Evolutionary conservation across 2,113 vertebrate genomes (phyloP).

Genomic region (Brachyhypopomus occidentalis): DNA sequence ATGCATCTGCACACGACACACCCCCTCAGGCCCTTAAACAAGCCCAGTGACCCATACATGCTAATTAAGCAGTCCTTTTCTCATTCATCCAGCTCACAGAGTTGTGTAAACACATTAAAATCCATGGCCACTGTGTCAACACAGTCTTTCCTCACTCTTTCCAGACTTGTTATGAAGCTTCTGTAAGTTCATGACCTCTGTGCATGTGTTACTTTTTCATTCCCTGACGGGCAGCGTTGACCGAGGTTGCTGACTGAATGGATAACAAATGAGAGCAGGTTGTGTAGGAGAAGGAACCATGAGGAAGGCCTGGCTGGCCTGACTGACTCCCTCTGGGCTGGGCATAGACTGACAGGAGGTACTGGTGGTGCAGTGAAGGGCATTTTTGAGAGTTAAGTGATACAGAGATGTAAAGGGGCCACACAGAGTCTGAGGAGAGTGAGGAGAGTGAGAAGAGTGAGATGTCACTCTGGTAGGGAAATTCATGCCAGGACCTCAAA

Average conservation of each 20-base stretch:
- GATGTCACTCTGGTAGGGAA: too few species aligned
- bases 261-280: background rate
- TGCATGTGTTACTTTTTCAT: background rate
- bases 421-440: too few species aligned
- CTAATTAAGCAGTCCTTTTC: background rate
- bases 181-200: background rate
- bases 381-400: too few species aligned
- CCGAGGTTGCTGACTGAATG: background rate
- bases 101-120: background rate
- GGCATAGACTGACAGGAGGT: too few species aligned
- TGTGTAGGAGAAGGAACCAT: background rate
- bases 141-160: background rate
- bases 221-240: background rate
- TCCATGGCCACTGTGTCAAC: background rate
- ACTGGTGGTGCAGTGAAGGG: too few species aligned
- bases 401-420: too few species aligned
- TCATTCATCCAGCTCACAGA: background rate
- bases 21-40: background rate
- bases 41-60: background rate
- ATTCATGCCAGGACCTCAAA: too few species aligned
- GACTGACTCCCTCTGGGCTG: too few species aligned
- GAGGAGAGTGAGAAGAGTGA: too few species aligned
- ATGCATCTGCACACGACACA: background rate
- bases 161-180: background rate
- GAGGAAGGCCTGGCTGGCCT: too few species aligned